Evolutionary conservation across 2,113 vertebrate genomes (phyloP).

Genomic region (Sinocyclocheilus maitianheensis): DNA sequence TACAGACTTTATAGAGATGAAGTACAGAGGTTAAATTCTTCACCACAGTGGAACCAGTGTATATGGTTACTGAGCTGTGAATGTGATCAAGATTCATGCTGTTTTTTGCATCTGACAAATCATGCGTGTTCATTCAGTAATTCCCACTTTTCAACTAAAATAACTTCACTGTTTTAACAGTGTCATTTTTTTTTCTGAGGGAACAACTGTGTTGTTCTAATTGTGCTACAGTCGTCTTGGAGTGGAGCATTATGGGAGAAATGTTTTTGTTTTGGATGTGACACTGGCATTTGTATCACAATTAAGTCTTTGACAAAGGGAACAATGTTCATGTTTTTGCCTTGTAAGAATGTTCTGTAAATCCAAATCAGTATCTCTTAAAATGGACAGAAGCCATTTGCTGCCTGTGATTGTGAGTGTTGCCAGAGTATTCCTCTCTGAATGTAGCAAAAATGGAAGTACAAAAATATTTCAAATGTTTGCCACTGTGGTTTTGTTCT

Average conservation of each 20-base stretch:
- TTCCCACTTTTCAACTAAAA: neutral
- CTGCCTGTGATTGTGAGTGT: neutral
- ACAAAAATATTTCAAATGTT: slow-evolving; percentile 15
- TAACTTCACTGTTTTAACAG: slow-evolving; percentile 3
- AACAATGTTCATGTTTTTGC: slow-evolving; percentile 67
- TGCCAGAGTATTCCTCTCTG: slow-evolving; percentile 8
- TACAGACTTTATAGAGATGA: neutral
- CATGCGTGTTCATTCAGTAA: slow-evolving; percentile 7
- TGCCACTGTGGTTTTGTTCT: slow-evolving; percentile 33
- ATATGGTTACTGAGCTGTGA: neutral
- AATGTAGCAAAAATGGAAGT: neutral
- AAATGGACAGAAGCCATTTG: slow-evolving; percentile 20
- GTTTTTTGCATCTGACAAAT: slow-evolving; percentile 4
- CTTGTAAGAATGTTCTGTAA: slow-evolving; percentile 49
- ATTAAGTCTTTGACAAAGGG: slow-evolving; percentile 14
- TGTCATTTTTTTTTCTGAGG: neutral
- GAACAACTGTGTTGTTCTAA: slow-evolving; percentile 31
- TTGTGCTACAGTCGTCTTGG: neutral
- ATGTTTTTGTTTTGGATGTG: slow-evolving; percentile 12
- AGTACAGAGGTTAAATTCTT: slow-evolving; percentile 5
- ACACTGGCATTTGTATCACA: slow-evolving; percentile 68
- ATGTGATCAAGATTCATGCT: neutral
- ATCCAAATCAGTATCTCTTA: slow-evolving; percentile 45
- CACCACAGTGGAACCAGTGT: neutral
- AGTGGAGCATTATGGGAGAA: slow-evolving; percentile 15